These are phyloP conservation scores for Choloepus hoffmanni DNA, from an alignment of 2,113 vertebrate species.

Conservation along the genomic window DNA sequence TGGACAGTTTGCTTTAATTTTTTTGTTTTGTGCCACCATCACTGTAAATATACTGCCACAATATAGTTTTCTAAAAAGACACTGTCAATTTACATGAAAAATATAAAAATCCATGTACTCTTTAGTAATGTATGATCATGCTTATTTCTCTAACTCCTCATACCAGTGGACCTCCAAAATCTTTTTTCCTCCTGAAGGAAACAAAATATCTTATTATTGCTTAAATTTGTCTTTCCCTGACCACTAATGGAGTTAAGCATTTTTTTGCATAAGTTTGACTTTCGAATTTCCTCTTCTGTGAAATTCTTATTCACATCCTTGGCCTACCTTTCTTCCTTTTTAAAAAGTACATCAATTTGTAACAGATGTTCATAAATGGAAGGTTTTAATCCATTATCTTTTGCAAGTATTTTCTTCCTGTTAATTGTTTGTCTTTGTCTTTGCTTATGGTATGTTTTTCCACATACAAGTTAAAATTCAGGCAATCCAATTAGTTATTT, in stretches of 20 bases:
- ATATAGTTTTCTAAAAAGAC: background rate
- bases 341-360: too few species aligned
- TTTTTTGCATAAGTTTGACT: too few species aligned
- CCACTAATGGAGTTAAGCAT: rapidly evolving
- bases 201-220: rapidly evolving
- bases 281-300: background rate
- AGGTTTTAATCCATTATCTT: too few species aligned
- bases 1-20: background rate
- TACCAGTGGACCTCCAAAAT: rapidly evolving
- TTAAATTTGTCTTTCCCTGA: rapidly evolving
- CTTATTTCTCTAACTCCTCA: background rate
- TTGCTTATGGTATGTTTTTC: background rate
- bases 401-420: background rate
- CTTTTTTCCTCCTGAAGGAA: rapidly evolving
- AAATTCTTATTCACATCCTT: background rate
- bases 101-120: rapidly evolving
- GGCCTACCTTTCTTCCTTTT: background rate
- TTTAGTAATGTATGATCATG: rapidly evolving
- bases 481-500: background rate
- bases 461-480: rapidly evolving
- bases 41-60: background rate
- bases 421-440: background rate
- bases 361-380: background rate
- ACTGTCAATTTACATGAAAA: background rate
- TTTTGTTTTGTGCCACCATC: background rate